phyloP scores from a whole-genome alignment of 2,888 invertebrate species.

The Cantharis lateralis region DNA sequence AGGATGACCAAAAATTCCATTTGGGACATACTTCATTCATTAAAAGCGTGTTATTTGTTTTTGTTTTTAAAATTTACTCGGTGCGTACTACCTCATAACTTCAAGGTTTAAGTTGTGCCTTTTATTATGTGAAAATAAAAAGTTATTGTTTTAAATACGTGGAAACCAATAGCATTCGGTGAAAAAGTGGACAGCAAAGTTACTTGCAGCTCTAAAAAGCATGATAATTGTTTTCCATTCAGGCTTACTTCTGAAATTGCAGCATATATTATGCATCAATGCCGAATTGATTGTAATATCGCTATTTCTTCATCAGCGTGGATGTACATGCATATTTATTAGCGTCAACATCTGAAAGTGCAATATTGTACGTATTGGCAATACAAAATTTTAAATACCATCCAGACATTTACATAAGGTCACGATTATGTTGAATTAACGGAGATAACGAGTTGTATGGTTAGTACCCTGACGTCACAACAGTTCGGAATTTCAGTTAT shows the following conservation, averaged over 20 bases:
- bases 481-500: not conserved
- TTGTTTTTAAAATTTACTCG: not conserved
- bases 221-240: not conserved
- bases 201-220: not conserved
- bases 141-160: not conserved
- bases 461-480: not conserved
- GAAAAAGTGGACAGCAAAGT: not conserved
- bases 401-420: not conserved
- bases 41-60: not conserved
- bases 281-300: not conserved
- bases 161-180: not conserved
- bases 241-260: not conserved
- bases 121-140: not conserved
- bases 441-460: not conserved
- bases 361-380: not conserved
- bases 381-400: not conserved
- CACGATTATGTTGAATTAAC: not conserved
- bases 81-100: not conserved
- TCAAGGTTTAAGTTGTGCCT: not conserved
- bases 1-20: not conserved
- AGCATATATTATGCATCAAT: not conserved
- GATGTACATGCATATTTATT: not conserved
- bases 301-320: not conserved
- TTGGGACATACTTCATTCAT: not conserved
- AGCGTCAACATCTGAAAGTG: not conserved